Conservation (phyloP, 1,140 invertebrate species). For the Cherax quadricarinatus region DNA sequence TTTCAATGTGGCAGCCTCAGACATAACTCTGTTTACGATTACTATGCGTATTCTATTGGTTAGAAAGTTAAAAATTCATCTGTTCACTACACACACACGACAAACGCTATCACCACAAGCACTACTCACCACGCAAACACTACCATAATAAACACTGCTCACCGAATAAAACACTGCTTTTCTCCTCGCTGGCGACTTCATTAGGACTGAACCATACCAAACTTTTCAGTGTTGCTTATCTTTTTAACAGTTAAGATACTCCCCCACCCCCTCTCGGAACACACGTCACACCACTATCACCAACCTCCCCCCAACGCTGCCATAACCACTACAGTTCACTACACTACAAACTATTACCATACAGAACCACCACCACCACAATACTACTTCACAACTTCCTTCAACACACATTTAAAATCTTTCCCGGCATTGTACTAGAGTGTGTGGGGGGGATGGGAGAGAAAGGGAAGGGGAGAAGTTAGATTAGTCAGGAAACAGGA, state of each 20-base stretch:
- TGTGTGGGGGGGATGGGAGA: too few species aligned
- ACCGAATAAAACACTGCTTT: conserved; percentile 40
- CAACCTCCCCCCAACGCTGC: not conserved
- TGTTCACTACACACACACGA: too few species aligned
- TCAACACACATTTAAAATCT: too few species aligned
- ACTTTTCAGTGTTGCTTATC: not conserved
- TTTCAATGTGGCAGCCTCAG: too few species aligned
- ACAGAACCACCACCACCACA: not conserved
- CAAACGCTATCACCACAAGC: not conserved
- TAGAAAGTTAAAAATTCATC: too few species aligned
- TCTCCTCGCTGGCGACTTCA: conserved; percentile 6
- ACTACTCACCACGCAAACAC: not conserved
- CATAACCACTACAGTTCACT: not conserved
- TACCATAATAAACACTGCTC: not conserved
- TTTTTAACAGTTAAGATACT: not conserved
- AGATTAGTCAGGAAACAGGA: too few species aligned
- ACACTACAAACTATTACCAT: not conserved
- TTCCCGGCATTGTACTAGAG: too few species aligned
- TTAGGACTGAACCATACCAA: not conserved
- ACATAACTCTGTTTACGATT: too few species aligned
- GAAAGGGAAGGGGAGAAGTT: too few species aligned
- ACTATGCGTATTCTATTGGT: too few species aligned
- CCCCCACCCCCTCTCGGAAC: too few species aligned
- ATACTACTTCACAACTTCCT: not conserved
- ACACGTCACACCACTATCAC: too few species aligned